Conservation (phyloP, 2,797 vertebrate species). For the Pseudopleuronectes americanus region DNA sequence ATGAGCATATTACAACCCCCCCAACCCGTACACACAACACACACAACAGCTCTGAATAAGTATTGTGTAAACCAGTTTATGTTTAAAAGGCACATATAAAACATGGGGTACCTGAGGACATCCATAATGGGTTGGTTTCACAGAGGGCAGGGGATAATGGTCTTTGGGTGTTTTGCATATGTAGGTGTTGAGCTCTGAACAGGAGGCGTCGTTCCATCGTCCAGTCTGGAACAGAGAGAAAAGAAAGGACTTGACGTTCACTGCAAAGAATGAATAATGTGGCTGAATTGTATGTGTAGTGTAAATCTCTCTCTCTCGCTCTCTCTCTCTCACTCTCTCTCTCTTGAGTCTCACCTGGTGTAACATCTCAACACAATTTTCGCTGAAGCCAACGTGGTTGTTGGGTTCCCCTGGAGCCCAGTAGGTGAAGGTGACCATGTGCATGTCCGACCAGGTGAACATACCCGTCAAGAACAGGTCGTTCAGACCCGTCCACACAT, state of each 20-base stretch:
- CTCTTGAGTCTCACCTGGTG: constrained; percentile 62
- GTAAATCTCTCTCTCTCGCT: too few relatives aligned
- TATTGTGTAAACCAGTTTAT: neutral
- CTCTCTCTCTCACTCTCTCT: too few relatives aligned
- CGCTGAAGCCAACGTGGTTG: constrained; percentile 79
- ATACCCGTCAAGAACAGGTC: constrained; percentile 72
- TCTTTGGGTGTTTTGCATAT: constrained; percentile 83
- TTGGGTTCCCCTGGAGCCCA: constrained; percentile 86
- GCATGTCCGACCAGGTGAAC: constrained; percentile 80
- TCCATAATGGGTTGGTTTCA: constrained; percentile 80
- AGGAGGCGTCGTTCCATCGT: constrained; percentile 84
- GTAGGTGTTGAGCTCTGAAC: constrained; percentile 82
- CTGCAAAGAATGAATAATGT: neutral
- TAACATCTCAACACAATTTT: constrained; percentile 85
- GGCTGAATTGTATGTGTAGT: neutral
- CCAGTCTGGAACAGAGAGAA: constrained; percentile 71
- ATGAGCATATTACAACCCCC: neutral
- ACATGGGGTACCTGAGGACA: constrained; percentile 75
- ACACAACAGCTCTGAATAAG: neutral
- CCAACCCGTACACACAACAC: neutral
- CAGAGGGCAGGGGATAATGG: constrained; percentile 82
- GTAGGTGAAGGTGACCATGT: constrained; percentile 79
- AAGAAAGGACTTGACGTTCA: neutral
- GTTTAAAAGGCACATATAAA: neutral
- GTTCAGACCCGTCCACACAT: constrained; percentile 84